These are phyloP conservation scores for Cephus pygmeus DNA, from an alignment of 2,888 invertebrate species.

Conservation along the genomic window DNA sequence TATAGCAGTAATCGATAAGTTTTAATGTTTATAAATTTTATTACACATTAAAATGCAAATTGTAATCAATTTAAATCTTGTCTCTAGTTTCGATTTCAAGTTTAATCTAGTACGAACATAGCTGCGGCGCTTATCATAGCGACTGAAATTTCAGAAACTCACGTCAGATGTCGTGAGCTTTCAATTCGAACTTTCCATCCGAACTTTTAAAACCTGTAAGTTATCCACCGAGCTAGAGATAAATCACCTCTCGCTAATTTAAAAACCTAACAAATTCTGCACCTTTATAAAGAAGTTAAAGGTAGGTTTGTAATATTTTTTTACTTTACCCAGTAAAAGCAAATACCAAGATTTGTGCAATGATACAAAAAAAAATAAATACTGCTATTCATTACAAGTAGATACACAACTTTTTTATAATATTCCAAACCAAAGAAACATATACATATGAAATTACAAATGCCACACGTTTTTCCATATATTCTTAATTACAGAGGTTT, in stretches of 20 bases:
- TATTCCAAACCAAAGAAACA: not conserved
- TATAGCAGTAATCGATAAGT: not conserved
- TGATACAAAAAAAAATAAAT: not conserved
- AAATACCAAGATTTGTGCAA: not conserved
- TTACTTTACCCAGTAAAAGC: not conserved
- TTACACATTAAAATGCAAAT: too few relatives aligned
- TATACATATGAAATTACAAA: not conserved
- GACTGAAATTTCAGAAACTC: not conserved
- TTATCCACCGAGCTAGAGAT: not conserved
- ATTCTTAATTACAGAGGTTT: not conserved
- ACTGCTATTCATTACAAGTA: not conserved
- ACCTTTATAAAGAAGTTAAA: not conserved
- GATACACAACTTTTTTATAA: not conserved
- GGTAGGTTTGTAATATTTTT: not conserved
- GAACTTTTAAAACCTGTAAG: not conserved
- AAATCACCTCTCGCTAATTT: not conserved
- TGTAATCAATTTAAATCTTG: too few relatives aligned
- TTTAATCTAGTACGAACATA: not conserved
- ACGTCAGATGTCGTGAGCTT: not conserved
- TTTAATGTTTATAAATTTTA: not conserved
- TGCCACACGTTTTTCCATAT: not conserved
- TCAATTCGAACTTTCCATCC: not conserved
- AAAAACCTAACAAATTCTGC: not conserved
- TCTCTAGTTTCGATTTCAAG: not conserved
- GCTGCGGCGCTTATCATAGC: not conserved